Evolutionary conservation across 1,140 invertebrate species (phyloP).

Genomic region (Luehdorfia chinensis): DNA sequence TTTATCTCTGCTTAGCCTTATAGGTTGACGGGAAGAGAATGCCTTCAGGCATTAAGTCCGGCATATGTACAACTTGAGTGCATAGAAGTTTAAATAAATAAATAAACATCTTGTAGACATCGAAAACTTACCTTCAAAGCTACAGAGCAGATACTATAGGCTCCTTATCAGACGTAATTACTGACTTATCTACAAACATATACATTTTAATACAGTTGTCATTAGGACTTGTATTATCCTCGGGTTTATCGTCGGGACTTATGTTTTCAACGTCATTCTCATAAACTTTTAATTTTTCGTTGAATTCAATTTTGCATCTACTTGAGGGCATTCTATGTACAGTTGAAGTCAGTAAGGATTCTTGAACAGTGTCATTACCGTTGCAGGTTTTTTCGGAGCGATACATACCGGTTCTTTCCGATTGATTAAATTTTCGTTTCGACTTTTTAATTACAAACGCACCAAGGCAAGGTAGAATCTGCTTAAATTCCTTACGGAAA

Average conservation of each 20-base stretch:
- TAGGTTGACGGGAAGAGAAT: no score
- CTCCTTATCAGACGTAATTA: slow-evolving; percentile 59
- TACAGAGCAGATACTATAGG: slow-evolving; percentile 66
- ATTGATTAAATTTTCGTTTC: slow-evolving; percentile 58
- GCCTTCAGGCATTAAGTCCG: no score
- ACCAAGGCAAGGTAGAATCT: slow-evolving; percentile 84
- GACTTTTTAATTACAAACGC: slow-evolving; percentile 61
- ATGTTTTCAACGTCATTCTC: slow-evolving; percentile 60
- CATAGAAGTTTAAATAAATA: no score
- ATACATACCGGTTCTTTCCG: slow-evolving; percentile 63
- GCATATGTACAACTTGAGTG: no score
- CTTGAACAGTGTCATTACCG: slow-evolving; percentile 85
- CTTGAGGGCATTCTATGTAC: slow-evolving; percentile 58
- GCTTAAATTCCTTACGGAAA: slow-evolving; percentile 97
- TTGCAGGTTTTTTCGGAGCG: slow-evolving; percentile 83
- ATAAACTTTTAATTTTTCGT: slow-evolving; percentile 53
- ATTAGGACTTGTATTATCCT: slow-evolving; percentile 54
- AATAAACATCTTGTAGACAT: no score
- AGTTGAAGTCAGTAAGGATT: slow-evolving; percentile 79
- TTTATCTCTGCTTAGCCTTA: no score
- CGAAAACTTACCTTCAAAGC: slow-evolving; percentile 41
- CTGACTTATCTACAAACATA: slow-evolving; percentile 67
- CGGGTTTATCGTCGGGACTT: slow-evolving; percentile 65
- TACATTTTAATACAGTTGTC: slow-evolving; percentile 71
- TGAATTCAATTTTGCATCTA: slow-evolving; percentile 64